Percentiles rank a stretch among this genome's conserved stretches.
Evolutionary conservation across 1,140 invertebrate species (phyloP).

Genomic region (Ganaspis sp.): DNA sequence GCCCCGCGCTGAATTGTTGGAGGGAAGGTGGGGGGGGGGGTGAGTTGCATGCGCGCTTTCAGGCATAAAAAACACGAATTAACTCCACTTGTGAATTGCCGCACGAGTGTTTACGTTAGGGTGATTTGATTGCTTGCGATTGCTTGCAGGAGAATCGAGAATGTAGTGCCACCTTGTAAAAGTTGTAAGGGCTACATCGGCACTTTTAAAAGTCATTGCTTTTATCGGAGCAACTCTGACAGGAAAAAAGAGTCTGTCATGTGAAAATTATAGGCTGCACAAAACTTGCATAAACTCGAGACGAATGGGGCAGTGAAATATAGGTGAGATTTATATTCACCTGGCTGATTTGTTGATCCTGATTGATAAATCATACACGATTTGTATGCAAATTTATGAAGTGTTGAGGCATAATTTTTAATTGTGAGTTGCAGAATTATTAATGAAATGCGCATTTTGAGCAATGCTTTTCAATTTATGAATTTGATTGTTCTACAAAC

Average conservation of each 20-base stretch:
- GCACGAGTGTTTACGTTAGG: not conserved
- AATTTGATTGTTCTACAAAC: too few relatives aligned
- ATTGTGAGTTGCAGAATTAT: not conserved
- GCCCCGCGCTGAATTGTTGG: not conserved
- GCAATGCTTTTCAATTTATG: not conserved
- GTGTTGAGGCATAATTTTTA: not conserved
- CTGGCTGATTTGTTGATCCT: not conserved
- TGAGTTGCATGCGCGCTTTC: not conserved
- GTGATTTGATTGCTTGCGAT: not conserved
- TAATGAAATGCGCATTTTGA: not conserved
- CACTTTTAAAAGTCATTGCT: conserved; percentile 10
- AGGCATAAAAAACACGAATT: conserved; percentile 6
- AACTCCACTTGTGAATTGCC: not conserved
- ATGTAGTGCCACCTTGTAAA: not conserved
- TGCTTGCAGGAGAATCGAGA: too few relatives aligned
- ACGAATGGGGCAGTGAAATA: conserved; percentile 9
- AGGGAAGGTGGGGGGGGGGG: too few relatives aligned
- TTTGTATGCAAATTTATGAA: conserved; percentile 10
- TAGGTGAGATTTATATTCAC: not conserved
- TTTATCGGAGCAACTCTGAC: not conserved
- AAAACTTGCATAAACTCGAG: conserved; percentile 13
- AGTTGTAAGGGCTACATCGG: not conserved
- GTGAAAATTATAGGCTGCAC: not conserved
- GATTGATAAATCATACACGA: not conserved
- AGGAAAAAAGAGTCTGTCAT: conserved; percentile 5